A percentile compares a stretch with the other conserved stretches of the same genome.
Conservation (phyloP, 2,888 invertebrate genomes). For the Drosophila mimetica region DNA sequence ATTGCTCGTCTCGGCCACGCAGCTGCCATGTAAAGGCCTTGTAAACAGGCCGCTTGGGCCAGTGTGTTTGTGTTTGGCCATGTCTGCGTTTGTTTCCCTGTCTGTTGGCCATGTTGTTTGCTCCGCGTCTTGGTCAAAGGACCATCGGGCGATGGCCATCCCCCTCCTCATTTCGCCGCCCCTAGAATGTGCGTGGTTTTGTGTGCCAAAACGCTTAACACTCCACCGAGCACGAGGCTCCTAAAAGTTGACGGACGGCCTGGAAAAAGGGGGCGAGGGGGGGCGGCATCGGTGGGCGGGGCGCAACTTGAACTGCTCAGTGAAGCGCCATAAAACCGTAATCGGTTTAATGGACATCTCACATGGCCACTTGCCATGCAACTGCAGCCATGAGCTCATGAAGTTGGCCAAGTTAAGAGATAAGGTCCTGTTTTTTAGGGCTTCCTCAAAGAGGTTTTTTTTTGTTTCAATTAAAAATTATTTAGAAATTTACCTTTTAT, state of each 20-base stretch:
- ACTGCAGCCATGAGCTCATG: slow-evolving; percentile 27
- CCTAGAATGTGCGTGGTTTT: slow-evolving; percentile 2
- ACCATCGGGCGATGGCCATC: too few relatives aligned
- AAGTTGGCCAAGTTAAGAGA: slow-evolving; percentile 2
- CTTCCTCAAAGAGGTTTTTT: not conserved
- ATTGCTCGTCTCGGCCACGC: slow-evolving; percentile 54
- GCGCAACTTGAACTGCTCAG: slow-evolving; percentile 10
- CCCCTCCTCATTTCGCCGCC: not conserved
- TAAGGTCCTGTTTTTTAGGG: not conserved
- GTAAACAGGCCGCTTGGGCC: slow-evolving; percentile 36
- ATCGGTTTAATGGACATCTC: slow-evolving; percentile 55
- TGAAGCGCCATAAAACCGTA: slow-evolving; percentile 53
- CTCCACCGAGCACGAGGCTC: slow-evolving; percentile 56
- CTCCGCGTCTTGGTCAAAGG: slow-evolving; percentile 30
- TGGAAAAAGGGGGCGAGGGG: not conserved
- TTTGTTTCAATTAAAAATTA: not conserved
- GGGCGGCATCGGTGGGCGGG: slow-evolving; percentile 2
- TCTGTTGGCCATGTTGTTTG: slow-evolving; percentile 45
- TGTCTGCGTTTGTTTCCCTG: slow-evolving; percentile 27
- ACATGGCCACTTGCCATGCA: slow-evolving; percentile 38
- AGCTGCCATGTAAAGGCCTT: slow-evolving; percentile 37
- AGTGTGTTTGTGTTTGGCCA: slow-evolving; percentile 19
- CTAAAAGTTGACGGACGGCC: slow-evolving; percentile 23
- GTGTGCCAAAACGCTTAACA: slow-evolving; percentile 62
- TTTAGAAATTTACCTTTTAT: not conserved